These are phyloP conservation scores for Chironomus tentans DNA, from an alignment of 2,888 invertebrate genomes.

Conservation along the genomic window DNA sequence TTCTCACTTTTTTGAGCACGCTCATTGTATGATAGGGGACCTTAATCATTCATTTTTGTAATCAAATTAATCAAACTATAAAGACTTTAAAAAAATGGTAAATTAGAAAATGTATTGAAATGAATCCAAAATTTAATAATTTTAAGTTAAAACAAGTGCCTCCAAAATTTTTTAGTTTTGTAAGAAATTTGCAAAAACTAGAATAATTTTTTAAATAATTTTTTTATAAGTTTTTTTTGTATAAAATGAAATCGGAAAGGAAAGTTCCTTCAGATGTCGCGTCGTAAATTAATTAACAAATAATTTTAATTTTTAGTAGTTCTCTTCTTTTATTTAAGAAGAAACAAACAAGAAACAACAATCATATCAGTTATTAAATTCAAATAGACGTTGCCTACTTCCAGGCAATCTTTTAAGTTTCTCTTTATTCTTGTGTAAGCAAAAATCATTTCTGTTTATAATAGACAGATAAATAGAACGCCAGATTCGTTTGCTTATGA, in stretches of 20 bases:
- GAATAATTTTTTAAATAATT: not conserved
- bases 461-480: not conserved
- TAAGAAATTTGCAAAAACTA: not conserved
- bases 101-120: not conserved
- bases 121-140: not conserved
- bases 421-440: not conserved
- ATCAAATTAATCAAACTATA: not conserved
- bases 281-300: no score
- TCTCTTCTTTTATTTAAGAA: not conserved
- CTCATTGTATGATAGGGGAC: no score
- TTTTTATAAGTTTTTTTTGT: not conserved
- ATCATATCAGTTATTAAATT: not conserved
- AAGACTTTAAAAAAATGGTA: no score
- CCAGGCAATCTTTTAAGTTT: not conserved
- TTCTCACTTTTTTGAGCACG: no score
- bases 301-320: no score
- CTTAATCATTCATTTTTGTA: not conserved
- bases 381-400: not conserved
- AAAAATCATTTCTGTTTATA: not conserved
- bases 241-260: not conserved
- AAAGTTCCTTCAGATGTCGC: no score
- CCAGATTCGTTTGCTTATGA: not conserved
- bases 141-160: constrained; percentile 1
- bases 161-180: not conserved
- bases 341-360: not conserved